Evolutionary conservation across 2,113 vertebrate genomes (phyloP).

Genomic region (Caloenas nicobarica): DNA sequence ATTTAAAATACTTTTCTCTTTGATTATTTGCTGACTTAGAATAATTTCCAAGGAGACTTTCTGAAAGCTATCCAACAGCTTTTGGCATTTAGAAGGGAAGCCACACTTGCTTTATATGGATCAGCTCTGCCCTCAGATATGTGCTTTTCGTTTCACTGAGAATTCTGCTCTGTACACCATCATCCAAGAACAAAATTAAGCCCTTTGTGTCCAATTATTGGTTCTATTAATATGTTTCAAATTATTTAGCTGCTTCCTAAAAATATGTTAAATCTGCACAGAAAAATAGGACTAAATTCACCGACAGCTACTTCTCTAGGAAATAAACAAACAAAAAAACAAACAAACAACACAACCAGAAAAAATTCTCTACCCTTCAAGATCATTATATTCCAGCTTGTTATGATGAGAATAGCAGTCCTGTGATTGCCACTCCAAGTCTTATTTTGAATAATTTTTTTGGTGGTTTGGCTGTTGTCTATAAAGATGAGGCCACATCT

Average conservation of each 20-base stretch:
- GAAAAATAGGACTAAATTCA: background rate
- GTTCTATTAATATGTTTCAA: background rate
- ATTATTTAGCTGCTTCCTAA: background rate
- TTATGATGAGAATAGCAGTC: conserved; percentile 45
- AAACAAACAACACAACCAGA: background rate
- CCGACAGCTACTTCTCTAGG: background rate
- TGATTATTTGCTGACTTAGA: conserved; percentile 23
- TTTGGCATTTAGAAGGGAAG: background rate
- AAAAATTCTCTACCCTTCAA: background rate
- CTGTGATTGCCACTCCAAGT: conserved; percentile 21
- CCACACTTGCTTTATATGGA: background rate
- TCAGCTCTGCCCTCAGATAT: background rate
- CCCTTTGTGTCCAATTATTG: conserved; percentile 1
- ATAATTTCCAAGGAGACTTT: background rate
- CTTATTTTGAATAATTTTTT: conserved; percentile 62
- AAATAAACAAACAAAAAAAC: background rate
- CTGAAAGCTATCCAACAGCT: background rate
- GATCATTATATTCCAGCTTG: background rate
- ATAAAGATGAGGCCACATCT: conserved; percentile 61
- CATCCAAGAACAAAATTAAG: background rate
- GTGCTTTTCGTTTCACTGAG: background rate
- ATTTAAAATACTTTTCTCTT: background rate
- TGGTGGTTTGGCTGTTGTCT: conserved; percentile 44
- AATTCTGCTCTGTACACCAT: background rate
- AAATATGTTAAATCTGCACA: background rate